These are phyloP conservation scores for Sphinx pinastri DNA, from an alignment of 2,888 invertebrate species.

Conservation along the genomic window DNA sequence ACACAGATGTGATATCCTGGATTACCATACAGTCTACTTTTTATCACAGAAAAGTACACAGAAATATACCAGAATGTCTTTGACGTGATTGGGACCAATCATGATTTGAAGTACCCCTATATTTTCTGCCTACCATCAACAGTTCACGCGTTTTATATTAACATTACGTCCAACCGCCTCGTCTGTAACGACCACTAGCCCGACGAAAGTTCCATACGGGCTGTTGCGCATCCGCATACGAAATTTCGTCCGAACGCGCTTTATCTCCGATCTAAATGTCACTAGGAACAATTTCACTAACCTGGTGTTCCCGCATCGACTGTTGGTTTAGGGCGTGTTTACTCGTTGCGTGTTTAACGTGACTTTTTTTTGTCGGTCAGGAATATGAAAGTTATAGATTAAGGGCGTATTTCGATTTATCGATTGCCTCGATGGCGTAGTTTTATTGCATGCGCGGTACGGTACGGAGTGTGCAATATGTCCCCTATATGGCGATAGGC, in stretches of 20 bases:
- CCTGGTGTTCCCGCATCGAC: not conserved
- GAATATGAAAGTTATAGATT: not conserved
- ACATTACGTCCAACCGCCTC: not conserved
- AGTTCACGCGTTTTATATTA: too few relatives aligned
- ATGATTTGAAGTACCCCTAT: too few relatives aligned
- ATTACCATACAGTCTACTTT: too few relatives aligned
- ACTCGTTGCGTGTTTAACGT: not conserved
- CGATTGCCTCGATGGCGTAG: too few relatives aligned
- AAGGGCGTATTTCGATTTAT: not conserved
- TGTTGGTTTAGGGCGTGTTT: constrained; percentile 13
- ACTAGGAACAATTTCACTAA: constrained; percentile 9
- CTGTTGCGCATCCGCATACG: not conserved
- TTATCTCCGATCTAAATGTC: constrained; percentile 12
- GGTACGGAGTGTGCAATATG: too few relatives aligned
- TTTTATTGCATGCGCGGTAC: too few relatives aligned
- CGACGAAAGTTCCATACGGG: constrained; percentile 3
- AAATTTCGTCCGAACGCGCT: constrained; percentile 16
- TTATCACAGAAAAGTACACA: too few relatives aligned
- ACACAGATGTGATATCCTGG: too few relatives aligned
- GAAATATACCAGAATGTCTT: too few relatives aligned
- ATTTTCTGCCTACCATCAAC: too few relatives aligned
- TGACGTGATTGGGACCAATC: too few relatives aligned
- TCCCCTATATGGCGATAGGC: too few relatives aligned
- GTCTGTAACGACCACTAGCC: not conserved
- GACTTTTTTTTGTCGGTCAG: not conserved